Percentiles rank a stretch among this genome's conserved stretches.
phyloP scores from a whole-genome alignment of 2,113 vertebrate genomes.

The Dipodomys ordii region DNA sequence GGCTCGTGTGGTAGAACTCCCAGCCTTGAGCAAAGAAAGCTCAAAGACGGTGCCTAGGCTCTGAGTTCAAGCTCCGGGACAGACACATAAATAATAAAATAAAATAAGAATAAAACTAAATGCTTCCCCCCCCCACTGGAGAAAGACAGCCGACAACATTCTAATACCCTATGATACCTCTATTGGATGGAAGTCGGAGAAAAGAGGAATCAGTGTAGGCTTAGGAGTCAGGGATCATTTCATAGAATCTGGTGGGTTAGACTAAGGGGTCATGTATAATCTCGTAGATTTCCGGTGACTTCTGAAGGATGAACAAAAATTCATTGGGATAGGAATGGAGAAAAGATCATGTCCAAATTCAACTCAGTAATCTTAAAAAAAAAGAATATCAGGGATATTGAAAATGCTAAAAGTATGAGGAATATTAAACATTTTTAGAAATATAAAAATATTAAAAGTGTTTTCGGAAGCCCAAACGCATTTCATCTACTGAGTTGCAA shows the following conservation, averaged over 20 bases:
- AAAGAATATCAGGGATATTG: background rate
- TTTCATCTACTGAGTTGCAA: conserved; percentile 13
- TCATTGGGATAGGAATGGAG: background rate
- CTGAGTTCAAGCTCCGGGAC: too few relatives aligned
- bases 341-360: background rate
- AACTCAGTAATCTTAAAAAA: background rate
- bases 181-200: background rate
- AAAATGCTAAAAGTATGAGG: background rate
- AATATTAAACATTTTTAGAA: too few relatives aligned
- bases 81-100: too few relatives aligned
- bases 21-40: too few relatives aligned
- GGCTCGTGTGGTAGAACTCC: too few relatives aligned
- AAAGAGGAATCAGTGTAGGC: background rate
- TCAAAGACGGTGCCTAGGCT: too few relatives aligned
- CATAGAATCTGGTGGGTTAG: background rate
- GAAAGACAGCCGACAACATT: background rate
- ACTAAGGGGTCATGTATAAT: background rate
- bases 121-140: background rate
- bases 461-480: background rate
- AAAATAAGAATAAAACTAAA: too few relatives aligned
- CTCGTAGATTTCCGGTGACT: background rate
- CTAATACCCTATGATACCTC: background rate
- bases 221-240: background rate
- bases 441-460: too few relatives aligned
- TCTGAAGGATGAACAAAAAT: conserved; percentile 3